A percentile compares a stretch with the other conserved stretches of the same genome.
These are phyloP conservation scores for Caenorhabditis elegans DNA, from an alignment of 1,140 invertebrate species.

Conservation along the genomic window WBcel235 BX284604.4:17132501-17133000, in stretches of 20 bases:
- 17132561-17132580: background rate
- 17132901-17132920: constrained; percentile 1
- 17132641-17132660: too few species aligned
- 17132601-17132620: background rate
- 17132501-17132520: background rate
- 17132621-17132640: background rate
- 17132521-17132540: background rate
- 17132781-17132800: background rate
- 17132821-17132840: background rate
- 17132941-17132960: background rate
- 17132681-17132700: background rate
- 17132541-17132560: background rate
- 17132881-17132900: background rate
- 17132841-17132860: background rate
- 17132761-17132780: background rate
- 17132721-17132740: background rate
- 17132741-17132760: background rate
- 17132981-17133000: too few species aligned
- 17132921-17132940: background rate
- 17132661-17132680: constrained; percentile 1
- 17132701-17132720: background rate
- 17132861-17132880: background rate
- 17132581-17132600: background rate
- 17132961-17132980: too few species aligned
- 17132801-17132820: background rate